Conservation (phyloP, 2,888 invertebrate genomes). For the Volucella zonaria region DNA sequence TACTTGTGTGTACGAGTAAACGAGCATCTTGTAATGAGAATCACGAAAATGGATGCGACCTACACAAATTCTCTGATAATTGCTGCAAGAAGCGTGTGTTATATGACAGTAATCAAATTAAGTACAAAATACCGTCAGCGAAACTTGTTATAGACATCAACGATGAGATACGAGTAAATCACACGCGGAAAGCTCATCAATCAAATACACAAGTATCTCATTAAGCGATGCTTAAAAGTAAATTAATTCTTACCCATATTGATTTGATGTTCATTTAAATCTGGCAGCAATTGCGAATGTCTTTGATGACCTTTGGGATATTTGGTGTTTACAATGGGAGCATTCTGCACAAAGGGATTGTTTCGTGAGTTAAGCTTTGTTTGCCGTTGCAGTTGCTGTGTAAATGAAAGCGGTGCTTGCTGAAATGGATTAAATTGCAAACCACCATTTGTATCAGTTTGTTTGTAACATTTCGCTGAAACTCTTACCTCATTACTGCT, state of each 20-base stretch:
- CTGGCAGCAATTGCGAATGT: constrained; percentile 82
- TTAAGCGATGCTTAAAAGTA: neutral
- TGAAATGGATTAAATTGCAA: constrained; percentile 40
- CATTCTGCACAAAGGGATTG: constrained; percentile 80
- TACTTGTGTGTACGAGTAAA: neutral
- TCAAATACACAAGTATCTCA: neutral
- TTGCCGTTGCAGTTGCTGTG: constrained; percentile 91
- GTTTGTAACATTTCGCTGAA: neutral
- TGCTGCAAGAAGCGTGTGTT: constrained; percentile 7
- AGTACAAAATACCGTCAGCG: neutral
- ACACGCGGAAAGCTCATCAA: neutral
- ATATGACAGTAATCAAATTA: constrained; percentile 16
- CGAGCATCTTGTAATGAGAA: neutral
- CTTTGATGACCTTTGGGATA: constrained; percentile 79
- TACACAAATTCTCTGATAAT: neutral
- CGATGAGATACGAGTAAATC: too few species aligned
- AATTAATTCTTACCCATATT: constrained; percentile 78
- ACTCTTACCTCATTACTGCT: constrained; percentile 82
- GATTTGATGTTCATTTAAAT: constrained; percentile 82
- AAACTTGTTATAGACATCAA: neutral
- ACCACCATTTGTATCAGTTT: neutral
- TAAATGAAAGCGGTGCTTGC: constrained; percentile 91
- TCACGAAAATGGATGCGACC: neutral
- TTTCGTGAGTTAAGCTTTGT: constrained; percentile 81
- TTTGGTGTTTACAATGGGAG: constrained; percentile 80